Base-by-base conservation (phyloP, 2,113 vertebrate genomes). In the Fregetta grallaria region DNA sequence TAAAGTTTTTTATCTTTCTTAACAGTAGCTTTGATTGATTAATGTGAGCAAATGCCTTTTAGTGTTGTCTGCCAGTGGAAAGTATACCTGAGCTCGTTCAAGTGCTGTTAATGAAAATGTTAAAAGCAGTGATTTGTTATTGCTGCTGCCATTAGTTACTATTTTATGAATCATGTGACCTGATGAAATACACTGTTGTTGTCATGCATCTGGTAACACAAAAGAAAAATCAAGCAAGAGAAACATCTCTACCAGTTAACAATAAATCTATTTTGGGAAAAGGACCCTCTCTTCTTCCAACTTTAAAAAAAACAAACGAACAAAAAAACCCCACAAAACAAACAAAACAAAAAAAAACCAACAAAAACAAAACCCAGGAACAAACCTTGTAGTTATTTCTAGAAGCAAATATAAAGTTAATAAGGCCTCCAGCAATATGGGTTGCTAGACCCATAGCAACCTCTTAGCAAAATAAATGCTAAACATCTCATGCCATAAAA, bases 91-190 rank as follows among this genome's bases (percentile, higher is more conserved):
- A 88, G 78, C 86, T 95, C 3, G 0, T 87, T 95, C 38, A 82
- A 95, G 44, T 90, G 86, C 81, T 94, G 52, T 65, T 97, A 96
- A 96, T 89, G 90, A 88, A 80, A 75, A 66, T n/a, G 47, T 67
- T 91, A 78, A 91, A 91, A 92, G 84, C 79, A 71, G 79, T 63
- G 45, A 79, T 90, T 87, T 96, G 58, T 94, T 95, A 59, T 7
- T 95, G 49, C 65, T 94, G 70, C 81, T 85, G 32, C 79, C 25
- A 63, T 81, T 92, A 92, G 87, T 62, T 67, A 86, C 72, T 77
- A 83, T 42, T 92, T 83, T 90, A 78, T 87, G 68, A 87, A 86
- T 89, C 80, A 38, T 66, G 52, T 90, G 89, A 89, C 45, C 84
- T 61, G 52, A 49, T 65, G 36, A 86, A 96, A 94, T 71, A 38